Conservation (phyloP, 1,140 invertebrate species). For the Antheraea mylitta region DNA sequence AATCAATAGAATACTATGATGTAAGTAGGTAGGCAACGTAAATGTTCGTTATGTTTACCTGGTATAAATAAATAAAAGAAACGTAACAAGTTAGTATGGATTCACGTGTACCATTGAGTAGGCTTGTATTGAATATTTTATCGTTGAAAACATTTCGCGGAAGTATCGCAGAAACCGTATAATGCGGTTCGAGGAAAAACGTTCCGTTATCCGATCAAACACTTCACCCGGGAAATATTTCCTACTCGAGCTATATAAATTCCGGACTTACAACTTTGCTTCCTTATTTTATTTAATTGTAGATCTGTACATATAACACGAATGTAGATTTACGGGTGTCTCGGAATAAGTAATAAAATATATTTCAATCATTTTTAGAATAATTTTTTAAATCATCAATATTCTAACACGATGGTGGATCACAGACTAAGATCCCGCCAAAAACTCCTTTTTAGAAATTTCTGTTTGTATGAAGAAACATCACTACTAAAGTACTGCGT, state of each 20-base stretch:
- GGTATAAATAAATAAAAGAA: not conserved
- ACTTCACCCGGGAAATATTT: not conserved
- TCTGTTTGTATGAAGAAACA: too few species aligned
- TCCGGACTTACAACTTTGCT: not conserved
- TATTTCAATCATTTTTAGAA: too few species aligned
- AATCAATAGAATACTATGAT: too few species aligned
- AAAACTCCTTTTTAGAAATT: too few species aligned
- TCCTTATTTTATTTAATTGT: not conserved
- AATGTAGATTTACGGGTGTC: too few species aligned
- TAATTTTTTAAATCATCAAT: too few species aligned
- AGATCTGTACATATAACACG: too few species aligned
- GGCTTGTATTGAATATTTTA: conserved; percentile 12
- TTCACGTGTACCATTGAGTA: not conserved
- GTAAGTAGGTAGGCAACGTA: not conserved
- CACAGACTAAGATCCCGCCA: too few species aligned
- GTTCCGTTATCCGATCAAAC: conserved; percentile 10
- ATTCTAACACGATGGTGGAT: too few species aligned
- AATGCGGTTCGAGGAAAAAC: not conserved
- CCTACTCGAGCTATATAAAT: not conserved
- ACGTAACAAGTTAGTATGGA: not conserved
- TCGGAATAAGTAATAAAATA: too few species aligned
- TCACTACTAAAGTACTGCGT: too few species aligned
- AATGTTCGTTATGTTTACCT: not conserved
- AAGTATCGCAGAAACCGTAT: not conserved
- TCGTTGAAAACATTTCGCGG: not conserved